Conservation (phyloP, 2,113 vertebrate species). For the Accipiter cooperii region DNA sequence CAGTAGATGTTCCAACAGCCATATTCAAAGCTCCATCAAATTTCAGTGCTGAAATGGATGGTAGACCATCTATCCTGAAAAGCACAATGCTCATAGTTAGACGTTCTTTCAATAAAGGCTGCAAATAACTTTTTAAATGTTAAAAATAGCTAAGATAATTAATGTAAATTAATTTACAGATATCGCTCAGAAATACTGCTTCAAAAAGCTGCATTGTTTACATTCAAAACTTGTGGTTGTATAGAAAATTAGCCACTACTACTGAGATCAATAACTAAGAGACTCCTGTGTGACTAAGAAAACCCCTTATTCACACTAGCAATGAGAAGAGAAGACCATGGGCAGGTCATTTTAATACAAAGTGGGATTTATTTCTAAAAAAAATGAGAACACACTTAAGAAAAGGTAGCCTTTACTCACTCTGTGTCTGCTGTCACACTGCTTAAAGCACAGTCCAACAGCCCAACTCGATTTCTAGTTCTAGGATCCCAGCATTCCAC, state of each 20-base stretch:
- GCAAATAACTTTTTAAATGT: background rate
- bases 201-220: background rate
- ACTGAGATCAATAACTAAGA: background rate
- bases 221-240: background rate
- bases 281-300: background rate
- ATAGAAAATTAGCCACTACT: background rate
- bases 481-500: slow-evolving; percentile 98
- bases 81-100: background rate
- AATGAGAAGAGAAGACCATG: background rate
- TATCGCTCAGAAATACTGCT: background rate
- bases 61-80: slow-evolving; percentile 85
- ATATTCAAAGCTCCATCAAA: slow-evolving; percentile 87
- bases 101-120: background rate
- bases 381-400: background rate
- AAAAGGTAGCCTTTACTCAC: slow-evolving; percentile 70
- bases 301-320: background rate
- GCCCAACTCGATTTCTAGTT: slow-evolving; percentile 80
- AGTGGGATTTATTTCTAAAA: background rate
- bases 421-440: slow-evolving; percentile 85
- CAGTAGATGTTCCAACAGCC: slow-evolving; percentile 93
- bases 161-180: background rate
- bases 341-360: background rate
- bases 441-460: slow-evolving; percentile 89
- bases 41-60: slow-evolving; percentile 86
- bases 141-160: background rate